Base-by-base conservation (phyloP, 2,888 invertebrate species). In the Nysson spinosus region DNA sequence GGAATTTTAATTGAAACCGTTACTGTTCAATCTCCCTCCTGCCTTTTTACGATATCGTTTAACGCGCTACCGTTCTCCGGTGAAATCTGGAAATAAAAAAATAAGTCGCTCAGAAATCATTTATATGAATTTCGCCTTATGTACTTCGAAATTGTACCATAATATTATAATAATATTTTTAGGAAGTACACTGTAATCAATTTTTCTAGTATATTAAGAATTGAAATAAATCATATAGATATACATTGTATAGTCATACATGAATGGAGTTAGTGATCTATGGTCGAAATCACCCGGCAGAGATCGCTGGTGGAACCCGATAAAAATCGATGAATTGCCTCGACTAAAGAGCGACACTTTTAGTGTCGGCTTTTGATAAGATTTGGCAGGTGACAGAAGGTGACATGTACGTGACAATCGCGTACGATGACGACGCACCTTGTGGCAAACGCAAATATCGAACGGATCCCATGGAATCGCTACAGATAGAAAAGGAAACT, bases 371-470 rank as follows among this genome's bases (percentile, higher is more conserved):
- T 3, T 3, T 16, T 47, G 80, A 80, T 79, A 80, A 76, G 58
- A 67, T 75, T 76, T 72, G 75, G 77, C 80, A 80, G 80, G 80
- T 80, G 80, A 77, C 75, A 69, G 44, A 42, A 49, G 51, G 56
- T 64, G 46, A 58, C 61, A 60, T 62, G 64, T 68, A 44, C 42
- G 54, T 65, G 67, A 73, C 68, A 60, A 70, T 64, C 57, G 61
- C 52, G 54, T 49, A 16, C 56, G 52, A 51, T 69, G 69, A 72
- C 67, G 72, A 68, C 74, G 78, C 82, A 83, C 83, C 82, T 82
- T 82, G 81, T 82, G 77, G 77, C 72, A 74, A 82, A 77, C 68
- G 79, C 78, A 83, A 83, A 82, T 77, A 82, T 60, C 40, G 65
- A 63, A 35, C 63, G 70, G 49, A 60, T 75, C 69, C 58, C 75